phyloP scores from a whole-genome alignment of 2,888 invertebrate species.

The Asteroscopus sphinx region DNA sequence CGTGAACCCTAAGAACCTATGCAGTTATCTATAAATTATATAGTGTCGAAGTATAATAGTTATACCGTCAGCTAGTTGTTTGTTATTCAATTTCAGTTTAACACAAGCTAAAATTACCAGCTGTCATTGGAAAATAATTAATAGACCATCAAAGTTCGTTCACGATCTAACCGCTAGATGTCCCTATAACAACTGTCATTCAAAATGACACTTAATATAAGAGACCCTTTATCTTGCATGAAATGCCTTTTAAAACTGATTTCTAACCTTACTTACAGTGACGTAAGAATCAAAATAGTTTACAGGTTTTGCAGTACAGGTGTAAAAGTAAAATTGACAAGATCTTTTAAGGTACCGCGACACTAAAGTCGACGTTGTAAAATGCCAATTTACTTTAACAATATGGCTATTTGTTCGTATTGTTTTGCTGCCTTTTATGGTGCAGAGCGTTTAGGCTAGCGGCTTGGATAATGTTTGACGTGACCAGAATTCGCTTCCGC shows the following conservation, averaged over 20 bases:
- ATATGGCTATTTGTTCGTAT: constrained; percentile 84
- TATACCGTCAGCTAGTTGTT: background rate
- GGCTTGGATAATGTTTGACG: constrained; percentile 69
- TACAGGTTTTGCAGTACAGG: constrained; percentile 18
- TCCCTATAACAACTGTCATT: constrained; percentile 77
- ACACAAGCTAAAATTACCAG: constrained; percentile 24
- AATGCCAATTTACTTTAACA: constrained; percentile 88
- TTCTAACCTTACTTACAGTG: constrained; percentile 3
- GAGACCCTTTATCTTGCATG: constrained; percentile 25
- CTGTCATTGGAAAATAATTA: constrained; percentile 19
- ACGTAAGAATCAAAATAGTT: constrained; percentile 52
- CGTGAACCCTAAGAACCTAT: background rate
- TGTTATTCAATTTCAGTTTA: constrained; percentile 24
- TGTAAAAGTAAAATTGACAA: constrained; percentile 57
- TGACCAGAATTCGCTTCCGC: constrained; percentile 47
- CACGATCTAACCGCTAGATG: constrained; percentile 72
- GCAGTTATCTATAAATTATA: constrained; percentile 4
- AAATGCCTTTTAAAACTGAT: constrained; percentile 2
- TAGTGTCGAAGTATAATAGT: background rate
- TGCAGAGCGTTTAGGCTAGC: constrained; percentile 79
- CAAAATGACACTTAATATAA: constrained; percentile 80
- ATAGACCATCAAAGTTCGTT: constrained; percentile 43
- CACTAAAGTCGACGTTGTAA: constrained; percentile 83
- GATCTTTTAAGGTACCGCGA: constrained; percentile 76
- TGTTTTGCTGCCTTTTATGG: constrained; percentile 83